Evolutionary conservation across 2,797 vertebrate species (phyloP), one percentile per base, ranked within the genome.

Genomic region (Rhincodon typus): DNA sequence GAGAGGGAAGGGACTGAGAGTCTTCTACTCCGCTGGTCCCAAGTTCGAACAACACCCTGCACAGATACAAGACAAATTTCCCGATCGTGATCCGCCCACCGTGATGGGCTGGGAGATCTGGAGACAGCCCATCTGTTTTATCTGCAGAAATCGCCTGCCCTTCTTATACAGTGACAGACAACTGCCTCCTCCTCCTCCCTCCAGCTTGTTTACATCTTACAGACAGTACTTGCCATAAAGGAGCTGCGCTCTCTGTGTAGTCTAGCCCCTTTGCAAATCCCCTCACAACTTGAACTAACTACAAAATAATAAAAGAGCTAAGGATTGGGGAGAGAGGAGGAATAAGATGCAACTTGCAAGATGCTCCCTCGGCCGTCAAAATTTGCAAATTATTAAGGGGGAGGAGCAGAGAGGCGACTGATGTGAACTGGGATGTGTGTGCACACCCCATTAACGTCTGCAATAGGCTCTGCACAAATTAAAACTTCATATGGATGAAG

Each of bases 401-500:
- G 57, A 12, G 57, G 57, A 12, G 57, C 57, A 62, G 57, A 62
- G 46, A 62, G 57, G 57, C 57, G 57, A 62, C 10, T 62, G 57
- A 10, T 62, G 57, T 62, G 57, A 62, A 62, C 57, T 62, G 57
- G 57, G 1, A 12, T 62, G 57, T 62, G 1, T 62, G 10, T 10
- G 7, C 57, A 62, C 57, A 62, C 8, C 12, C 57, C 57, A 96
- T 97, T 96, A 97, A 94, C 96, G 97, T 96, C 91, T 97, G 96
- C 96, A 96, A 97, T 97, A 96, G 96, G 96, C 95, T 96, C 97
- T 19, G 96, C 96, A 96, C 96, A 97, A 97, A 96, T 97, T 69
- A 38, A 42, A 96, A 96, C 97, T 97, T 97, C 97, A 97, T 97
- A 97, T 96, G 96, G 96, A 97, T 96, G 96, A 97, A 93, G 96